phyloP scores from a whole-genome alignment of 2,888 invertebrate species.

The Pharmacophagus antenor region DNA sequence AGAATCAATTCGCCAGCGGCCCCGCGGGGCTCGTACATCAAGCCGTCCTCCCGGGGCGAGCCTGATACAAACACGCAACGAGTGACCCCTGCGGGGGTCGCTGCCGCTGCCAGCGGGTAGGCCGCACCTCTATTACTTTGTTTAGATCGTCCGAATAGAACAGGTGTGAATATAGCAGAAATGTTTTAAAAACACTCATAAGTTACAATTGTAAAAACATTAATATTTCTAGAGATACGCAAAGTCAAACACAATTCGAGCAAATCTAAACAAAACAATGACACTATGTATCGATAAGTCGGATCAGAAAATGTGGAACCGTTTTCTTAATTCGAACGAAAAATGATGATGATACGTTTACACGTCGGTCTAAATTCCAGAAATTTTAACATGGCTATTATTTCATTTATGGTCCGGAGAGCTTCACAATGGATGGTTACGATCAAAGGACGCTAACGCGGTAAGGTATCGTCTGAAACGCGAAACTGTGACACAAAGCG shows the following conservation, averaged over 20 bases:
- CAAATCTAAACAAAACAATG: too few relatives aligned
- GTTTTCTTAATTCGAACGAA: neutral
- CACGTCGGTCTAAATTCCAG: neutral
- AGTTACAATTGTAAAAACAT: too few relatives aligned
- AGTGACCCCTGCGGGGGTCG: conserved; percentile 22
- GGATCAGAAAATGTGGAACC: too few relatives aligned
- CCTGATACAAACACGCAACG: conserved; percentile 23
- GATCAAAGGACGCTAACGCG: conserved; percentile 22
- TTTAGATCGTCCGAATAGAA: neutral
- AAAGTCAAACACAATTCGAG: too few relatives aligned
- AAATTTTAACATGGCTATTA: conserved; percentile 13
- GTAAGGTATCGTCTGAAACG: conserved; percentile 11
- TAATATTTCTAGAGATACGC: too few relatives aligned
- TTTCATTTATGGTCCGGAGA: conserved; percentile 6
- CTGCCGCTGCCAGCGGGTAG: conserved; percentile 10
- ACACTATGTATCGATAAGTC: too few relatives aligned
- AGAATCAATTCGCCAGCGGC: conserved; percentile 26
- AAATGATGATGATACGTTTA: neutral
- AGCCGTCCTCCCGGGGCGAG: conserved; percentile 12
- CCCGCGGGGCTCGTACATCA: conserved; percentile 25
- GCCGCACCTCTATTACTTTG: conserved; percentile 14
- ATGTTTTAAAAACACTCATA: neutral
- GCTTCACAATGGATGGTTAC: conserved; percentile 15
- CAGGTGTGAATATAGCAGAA: neutral
- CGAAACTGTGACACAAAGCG: conserved; percentile 25